These are phyloP conservation scores for Ariolimax columbianus DNA, from an alignment of 2,888 invertebrate species.

Conservation along the genomic window DNA sequence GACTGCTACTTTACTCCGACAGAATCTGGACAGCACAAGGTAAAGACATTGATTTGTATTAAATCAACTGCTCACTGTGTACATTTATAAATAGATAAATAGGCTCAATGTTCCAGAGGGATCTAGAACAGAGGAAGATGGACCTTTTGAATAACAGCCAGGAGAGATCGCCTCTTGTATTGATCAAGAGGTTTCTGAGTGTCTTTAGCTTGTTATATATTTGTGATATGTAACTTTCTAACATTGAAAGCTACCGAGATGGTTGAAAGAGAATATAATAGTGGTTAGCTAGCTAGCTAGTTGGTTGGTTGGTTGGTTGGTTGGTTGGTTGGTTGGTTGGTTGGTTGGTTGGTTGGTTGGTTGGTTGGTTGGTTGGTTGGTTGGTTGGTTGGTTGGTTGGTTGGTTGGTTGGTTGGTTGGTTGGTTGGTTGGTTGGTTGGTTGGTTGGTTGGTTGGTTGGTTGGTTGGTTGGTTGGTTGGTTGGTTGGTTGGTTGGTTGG, in stretches of 20 bases:
- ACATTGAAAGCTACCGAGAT: too few species aligned
- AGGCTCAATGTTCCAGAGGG: too few species aligned
- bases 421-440: neutral
- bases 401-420: neutral
- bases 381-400: neutral
- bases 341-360: neutral
- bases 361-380: constrained; percentile 3
- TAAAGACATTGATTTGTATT: constrained; percentile 61
- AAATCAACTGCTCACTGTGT: too few species aligned
- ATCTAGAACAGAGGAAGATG: too few species aligned
- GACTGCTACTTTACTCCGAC: constrained; percentile 91
- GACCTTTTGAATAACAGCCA: too few species aligned
- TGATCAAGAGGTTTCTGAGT: too few species aligned
- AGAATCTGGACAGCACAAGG: constrained; percentile 95
- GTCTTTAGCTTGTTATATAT: too few species aligned
- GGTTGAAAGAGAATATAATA: too few species aligned
- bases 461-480: constrained; percentile 10
- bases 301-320: neutral
- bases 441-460: neutral
- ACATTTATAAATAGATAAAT: too few species aligned
- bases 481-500: neutral
- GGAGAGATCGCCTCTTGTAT: too few species aligned
- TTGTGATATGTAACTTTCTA: too few species aligned
- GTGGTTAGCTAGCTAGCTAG: neutral
- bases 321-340: neutral